Conservation (phyloP, 1,140 invertebrate genomes). For the Hyles vespertilio region DNA sequence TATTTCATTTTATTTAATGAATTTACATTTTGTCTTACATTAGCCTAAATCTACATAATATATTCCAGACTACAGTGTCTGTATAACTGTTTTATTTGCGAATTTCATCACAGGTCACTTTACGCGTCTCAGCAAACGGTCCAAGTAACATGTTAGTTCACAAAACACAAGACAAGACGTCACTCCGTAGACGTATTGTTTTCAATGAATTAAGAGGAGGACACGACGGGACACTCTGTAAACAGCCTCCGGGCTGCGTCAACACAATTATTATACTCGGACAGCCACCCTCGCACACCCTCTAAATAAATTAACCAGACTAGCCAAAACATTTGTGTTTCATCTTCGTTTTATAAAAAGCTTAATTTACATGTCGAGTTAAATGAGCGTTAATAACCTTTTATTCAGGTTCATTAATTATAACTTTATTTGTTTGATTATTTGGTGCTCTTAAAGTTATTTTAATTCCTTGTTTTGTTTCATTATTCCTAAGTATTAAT, state of each 20-base stretch:
- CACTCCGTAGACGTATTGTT: slow-evolving; percentile 51
- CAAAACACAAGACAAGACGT: slow-evolving; percentile 23
- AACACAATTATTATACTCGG: slow-evolving; percentile 75
- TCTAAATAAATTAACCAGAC: slow-evolving; percentile 71
- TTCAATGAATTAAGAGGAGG: slow-evolving; percentile 69
- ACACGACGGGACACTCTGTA: slow-evolving; percentile 42
- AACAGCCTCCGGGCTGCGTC: slow-evolving; percentile 62
- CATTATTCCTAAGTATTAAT: too few relatives aligned
- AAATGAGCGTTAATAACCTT: too few relatives aligned
- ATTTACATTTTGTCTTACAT: too few relatives aligned
- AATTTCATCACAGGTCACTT: too few relatives aligned
- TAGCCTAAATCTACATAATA: too few relatives aligned
- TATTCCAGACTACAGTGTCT: too few relatives aligned
- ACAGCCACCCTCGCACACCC: slow-evolving; percentile 64
- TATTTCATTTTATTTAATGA: too few relatives aligned
- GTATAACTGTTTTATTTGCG: too few relatives aligned
- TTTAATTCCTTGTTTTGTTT: too few relatives aligned
- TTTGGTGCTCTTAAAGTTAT: too few relatives aligned
- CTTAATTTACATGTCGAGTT: slow-evolving; percentile 5
- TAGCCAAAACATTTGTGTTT: slow-evolving; percentile 26
- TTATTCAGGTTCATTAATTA: background rate
- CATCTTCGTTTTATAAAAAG: slow-evolving; percentile 10
- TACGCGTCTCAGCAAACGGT: too few relatives aligned
- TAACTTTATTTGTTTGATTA: slow-evolving; percentile 4
- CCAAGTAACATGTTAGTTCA: too few relatives aligned